Conservation (phyloP, 2,113 vertebrate genomes). For the Cacatua alba region DNA sequence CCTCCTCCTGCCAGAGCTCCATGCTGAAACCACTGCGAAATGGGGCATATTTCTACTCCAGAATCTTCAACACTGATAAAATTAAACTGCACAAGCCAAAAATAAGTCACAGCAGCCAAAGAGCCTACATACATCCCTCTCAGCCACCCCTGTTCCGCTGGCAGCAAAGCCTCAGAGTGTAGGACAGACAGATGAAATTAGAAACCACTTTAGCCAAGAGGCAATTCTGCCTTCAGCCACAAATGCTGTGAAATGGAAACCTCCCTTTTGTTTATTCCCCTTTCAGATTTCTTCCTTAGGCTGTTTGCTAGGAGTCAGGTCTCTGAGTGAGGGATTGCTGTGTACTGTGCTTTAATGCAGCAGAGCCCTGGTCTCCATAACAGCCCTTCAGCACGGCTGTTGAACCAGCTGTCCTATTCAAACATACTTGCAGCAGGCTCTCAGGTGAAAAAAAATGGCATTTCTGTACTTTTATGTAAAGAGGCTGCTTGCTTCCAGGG, state of each 20-base stretch:
- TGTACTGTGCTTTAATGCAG: background rate
- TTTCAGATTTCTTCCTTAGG: background rate
- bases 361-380: background rate
- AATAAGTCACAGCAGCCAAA: background rate
- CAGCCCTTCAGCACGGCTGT: background rate
- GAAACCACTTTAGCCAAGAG: background rate
- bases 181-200: background rate
- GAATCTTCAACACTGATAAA: background rate
- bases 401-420: background rate
- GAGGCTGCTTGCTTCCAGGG: background rate
- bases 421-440: background rate
- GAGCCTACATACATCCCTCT: background rate
- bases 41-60: background rate
- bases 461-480: background rate
- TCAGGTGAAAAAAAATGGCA: background rate
- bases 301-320: background rate
- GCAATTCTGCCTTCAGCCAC: background rate
- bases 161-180: background rate
- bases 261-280: background rate
- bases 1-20: background rate
- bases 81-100: background rate
- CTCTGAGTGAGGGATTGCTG: background rate
- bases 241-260: background rate
- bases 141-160: background rate
- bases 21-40: background rate